Conservation (phyloP, 2,113 vertebrate species). For the Osmerus mordax region DNA sequence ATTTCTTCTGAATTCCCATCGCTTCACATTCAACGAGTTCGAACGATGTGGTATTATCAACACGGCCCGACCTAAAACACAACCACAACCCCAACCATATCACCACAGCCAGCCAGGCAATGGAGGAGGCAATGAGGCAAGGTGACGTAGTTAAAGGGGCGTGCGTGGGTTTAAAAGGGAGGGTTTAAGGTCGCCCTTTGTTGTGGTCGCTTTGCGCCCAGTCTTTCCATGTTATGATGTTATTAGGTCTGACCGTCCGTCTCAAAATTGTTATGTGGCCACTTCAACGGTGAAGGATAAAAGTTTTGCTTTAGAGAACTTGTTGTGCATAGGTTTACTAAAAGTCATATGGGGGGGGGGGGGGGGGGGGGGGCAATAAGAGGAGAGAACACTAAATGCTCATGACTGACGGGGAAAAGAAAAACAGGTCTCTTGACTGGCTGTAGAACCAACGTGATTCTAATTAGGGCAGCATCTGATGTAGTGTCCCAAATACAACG, state of each 20-base stretch:
- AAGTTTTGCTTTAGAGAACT: too few species aligned
- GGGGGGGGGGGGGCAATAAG: too few species aligned
- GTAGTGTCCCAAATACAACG: too few species aligned
- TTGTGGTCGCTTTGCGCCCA: slow-evolving; percentile 31
- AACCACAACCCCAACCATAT: slow-evolving; percentile 63
- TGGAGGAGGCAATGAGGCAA: slow-evolving; percentile 10
- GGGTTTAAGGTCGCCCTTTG: slow-evolving; percentile 34
- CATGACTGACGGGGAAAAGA: too few species aligned
- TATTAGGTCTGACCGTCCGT: background rate
- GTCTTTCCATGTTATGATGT: background rate
- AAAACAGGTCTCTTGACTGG: too few species aligned
- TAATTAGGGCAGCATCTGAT: too few species aligned
- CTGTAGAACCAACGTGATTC: too few species aligned
- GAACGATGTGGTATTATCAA: slow-evolving; percentile 59
- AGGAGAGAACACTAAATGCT: too few species aligned
- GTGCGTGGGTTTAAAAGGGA: slow-evolving; percentile 65
- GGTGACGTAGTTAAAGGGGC: slow-evolving; percentile 69
- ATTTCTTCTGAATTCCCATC: slow-evolving; percentile 73
- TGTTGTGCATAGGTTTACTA: too few species aligned
- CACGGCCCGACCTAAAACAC: slow-evolving; percentile 57
- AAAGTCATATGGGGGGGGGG: too few species aligned
- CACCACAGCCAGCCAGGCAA: slow-evolving; percentile 36
- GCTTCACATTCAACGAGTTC: slow-evolving; percentile 62
- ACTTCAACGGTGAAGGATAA: too few species aligned
- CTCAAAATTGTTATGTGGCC: background rate